Percentiles rank a stretch among this genome's conserved stretches.
Conservation (phyloP, 2,888 invertebrate species). For the Chrysolina oricalcia region DNA sequence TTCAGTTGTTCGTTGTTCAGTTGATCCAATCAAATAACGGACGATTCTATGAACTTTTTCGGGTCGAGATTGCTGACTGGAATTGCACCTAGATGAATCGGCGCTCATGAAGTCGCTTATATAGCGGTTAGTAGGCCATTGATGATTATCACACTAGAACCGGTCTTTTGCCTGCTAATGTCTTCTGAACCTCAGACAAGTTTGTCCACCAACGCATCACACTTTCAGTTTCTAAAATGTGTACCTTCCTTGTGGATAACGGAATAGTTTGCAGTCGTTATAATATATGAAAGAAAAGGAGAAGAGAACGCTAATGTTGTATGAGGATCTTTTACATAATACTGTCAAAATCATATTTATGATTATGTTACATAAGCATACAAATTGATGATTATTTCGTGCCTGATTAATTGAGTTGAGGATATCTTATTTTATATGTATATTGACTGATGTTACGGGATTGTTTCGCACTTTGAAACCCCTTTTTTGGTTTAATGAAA, state of each 20-base stretch:
- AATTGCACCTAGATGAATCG: constrained; percentile 10
- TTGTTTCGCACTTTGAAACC: no score
- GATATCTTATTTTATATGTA: no score
- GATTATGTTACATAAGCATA: constrained; percentile 43
- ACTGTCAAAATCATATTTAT: constrained; percentile 51
- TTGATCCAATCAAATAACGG: no score
- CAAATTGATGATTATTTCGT: constrained; percentile 40
- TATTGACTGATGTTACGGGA: no score
- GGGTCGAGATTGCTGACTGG: background rate
- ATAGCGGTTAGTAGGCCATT: constrained; percentile 47
- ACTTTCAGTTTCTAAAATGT: constrained; percentile 59
- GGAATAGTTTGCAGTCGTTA: constrained; percentile 20
- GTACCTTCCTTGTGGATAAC: constrained; percentile 34
- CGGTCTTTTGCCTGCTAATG: constrained; percentile 54
- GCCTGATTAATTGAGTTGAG: no score
- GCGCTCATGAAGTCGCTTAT: constrained; percentile 1
- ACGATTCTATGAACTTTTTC: background rate
- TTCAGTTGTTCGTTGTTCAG: no score
- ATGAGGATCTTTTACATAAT: constrained; percentile 52
- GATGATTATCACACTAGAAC: constrained; percentile 61
- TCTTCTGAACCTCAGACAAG: constrained; percentile 49
- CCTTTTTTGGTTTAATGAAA: no score
- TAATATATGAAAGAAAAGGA: constrained; percentile 34
- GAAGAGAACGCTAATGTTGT: constrained; percentile 41
- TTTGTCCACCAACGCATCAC: constrained; percentile 57